Percentiles rank a stretch among this genome's conserved stretches.
These are phyloP conservation scores for Podiceps cristatus DNA, from an alignment of 2,113 vertebrate species.

Conservation along the genomic window DNA sequence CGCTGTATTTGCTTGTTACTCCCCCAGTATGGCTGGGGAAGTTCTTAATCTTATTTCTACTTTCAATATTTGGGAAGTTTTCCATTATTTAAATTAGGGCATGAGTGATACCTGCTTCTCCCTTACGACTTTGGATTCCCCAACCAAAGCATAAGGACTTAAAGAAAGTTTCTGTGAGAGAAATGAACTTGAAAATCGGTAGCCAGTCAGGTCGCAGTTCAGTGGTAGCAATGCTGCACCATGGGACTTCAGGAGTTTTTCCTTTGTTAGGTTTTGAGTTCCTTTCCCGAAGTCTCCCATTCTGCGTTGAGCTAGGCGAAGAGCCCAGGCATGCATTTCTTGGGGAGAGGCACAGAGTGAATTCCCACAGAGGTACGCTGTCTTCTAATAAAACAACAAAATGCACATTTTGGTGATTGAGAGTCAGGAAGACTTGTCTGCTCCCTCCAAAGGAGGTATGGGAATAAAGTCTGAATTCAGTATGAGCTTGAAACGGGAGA, in stretches of 20 bases:
- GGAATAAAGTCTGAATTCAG: neutral
- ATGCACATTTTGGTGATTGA: neutral
- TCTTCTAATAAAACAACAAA: neutral
- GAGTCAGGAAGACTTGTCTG: neutral
- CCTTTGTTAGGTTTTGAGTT: neutral
- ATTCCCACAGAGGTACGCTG: neutral
- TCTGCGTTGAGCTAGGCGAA: neutral
- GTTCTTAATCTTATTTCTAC: neutral
- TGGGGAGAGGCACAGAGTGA: neutral
- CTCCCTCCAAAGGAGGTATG: neutral
- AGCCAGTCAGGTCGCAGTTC: neutral
- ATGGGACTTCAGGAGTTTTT: neutral
- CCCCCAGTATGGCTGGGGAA: neutral
- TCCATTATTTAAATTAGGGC: neutral
- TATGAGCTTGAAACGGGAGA: neutral
- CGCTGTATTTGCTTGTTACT: neutral
- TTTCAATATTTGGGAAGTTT: neutral
- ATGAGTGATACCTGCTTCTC: neutral
- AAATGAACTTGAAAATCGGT: neutral
- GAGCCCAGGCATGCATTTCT: neutral
- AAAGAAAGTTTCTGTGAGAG: neutral
- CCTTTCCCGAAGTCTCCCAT: neutral
- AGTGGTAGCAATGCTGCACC: neutral
- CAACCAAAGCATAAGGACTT: neutral
- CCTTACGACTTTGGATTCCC: neutral